These are phyloP conservation scores for Sebastes minor DNA, from an alignment of 2,797 vertebrate species.

Conservation along the genomic window DNA sequence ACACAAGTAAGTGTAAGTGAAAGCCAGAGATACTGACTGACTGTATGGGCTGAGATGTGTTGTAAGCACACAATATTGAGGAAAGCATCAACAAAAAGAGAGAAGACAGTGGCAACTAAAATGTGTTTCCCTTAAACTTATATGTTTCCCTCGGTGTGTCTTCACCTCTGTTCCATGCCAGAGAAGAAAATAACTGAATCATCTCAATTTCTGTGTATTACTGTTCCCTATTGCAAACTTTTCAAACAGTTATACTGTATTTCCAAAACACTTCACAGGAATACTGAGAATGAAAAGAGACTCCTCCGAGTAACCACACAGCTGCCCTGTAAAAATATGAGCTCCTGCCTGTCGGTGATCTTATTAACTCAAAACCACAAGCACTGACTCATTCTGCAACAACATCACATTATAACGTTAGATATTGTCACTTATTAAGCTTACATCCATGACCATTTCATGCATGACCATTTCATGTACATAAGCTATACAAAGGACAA, in stretches of 20 bases:
- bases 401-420: neutral
- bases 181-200: conserved; percentile 1
- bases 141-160: neutral
- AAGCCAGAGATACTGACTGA: neutral
- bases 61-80: neutral
- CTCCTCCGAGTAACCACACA: neutral
- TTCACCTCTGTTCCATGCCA: neutral
- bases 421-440: neutral
- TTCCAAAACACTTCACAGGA: neutral
- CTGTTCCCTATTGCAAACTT: neutral
- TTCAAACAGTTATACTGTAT: neutral
- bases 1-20: neutral
- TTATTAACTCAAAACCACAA: neutral
- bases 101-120: neutral
- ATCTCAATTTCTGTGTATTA: neutral
- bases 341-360: neutral
- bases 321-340: neutral
- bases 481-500: neutral
- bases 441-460: neutral
- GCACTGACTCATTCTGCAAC: neutral
- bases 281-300: neutral
- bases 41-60: neutral
- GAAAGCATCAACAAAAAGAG: neutral
- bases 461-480: neutral
- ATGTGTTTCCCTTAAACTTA: neutral